Evolutionary conservation across 2,113 vertebrate genomes (phyloP), one percentile per base, ranked within the genome.

Genomic region (Mirza zaza): DNA sequence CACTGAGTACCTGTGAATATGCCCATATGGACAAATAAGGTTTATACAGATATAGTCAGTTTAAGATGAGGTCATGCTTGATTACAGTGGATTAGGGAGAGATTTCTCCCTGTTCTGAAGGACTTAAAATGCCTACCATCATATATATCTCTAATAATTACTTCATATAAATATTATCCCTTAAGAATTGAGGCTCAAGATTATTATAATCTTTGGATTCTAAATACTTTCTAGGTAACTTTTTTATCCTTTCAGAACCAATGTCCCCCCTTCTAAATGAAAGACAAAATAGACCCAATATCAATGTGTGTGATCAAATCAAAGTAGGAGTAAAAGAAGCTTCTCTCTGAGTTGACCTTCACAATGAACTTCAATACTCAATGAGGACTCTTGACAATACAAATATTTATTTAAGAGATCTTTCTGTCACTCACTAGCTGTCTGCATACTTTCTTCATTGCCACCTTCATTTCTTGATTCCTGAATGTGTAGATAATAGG

Each of bases 401-500:
- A 21, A 6, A 3, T 20, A 20, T 9, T 5, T 6, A 36, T 4
- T 92, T 83, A 94, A 65, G 80, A 95, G 32, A 79, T 96, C 23
- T 76, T 91, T 25, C 71, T 57, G 23, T 85, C 82, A 57, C 29
- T 75, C 68, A 95, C 9, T 39, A 97, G 20, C 23, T 94, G 75
- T 71, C 32, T 94, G 32, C 87, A 90, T 12, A 90, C 39, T 63
- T 76, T 97, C 9, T 42, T 95, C 83, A 98, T 71, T 50, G 95
- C 91, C 12, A 55, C 32, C 75, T 94, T 93, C 88, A 98, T 95
- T 17, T 97, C 97, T 42, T 96, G 52, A 70, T 98, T 98, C n/a
- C 97, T 97, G 21, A 98, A n/a, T 61, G 94, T 96, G 13, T 97
- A 98, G 18, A 98, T 97, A 0, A 97, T 8, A 25, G 96, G 95